Conservation (phyloP, 2,113 vertebrate genomes). For the Brachyhypopomus gauderio region DNA sequence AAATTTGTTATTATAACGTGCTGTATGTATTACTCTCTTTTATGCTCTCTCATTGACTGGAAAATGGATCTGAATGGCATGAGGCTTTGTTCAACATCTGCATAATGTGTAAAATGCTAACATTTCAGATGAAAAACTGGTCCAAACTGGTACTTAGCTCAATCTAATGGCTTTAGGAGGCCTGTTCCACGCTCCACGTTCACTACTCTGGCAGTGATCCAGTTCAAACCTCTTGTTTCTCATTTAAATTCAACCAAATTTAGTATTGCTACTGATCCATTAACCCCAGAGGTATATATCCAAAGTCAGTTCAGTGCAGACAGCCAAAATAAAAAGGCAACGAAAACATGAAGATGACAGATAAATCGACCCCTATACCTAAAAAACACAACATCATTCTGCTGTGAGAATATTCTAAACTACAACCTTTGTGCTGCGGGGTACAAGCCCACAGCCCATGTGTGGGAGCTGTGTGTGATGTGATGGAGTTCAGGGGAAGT, state of each 20-base stretch:
- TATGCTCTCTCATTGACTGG: neutral
- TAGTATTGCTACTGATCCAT: slow-evolving; percentile 22
- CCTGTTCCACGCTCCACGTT: neutral
- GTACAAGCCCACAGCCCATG: slow-evolving; percentile 8
- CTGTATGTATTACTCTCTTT: too few species aligned
- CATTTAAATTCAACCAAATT: slow-evolving; percentile 18
- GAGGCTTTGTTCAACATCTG: slow-evolving; percentile 1
- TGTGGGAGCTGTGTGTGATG: slow-evolving; percentile 1
- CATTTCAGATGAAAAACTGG: neutral
- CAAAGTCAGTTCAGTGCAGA: slow-evolving; percentile 34
- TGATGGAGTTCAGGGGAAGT: slow-evolving; percentile 3
- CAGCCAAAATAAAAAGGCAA: slow-evolving; percentile 14
- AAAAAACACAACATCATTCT: neutral
- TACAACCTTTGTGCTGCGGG: neutral
- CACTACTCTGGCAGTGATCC: slow-evolving; percentile 26
- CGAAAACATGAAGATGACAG: slow-evolving; percentile 39
- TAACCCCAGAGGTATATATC: slow-evolving; percentile 15
- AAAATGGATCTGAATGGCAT: neutral
- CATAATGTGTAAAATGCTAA: neutral
- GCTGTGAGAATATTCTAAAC: neutral
- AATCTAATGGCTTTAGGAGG: neutral
- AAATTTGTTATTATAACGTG: too few species aligned
- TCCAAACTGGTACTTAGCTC: neutral
- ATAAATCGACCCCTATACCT: slow-evolving; percentile 26
- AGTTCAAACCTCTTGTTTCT: slow-evolving; percentile 25